These are phyloP conservation scores for Staurois parvus DNA, from an alignment of 2,797 vertebrate species.

Conservation along the genomic window DNA sequence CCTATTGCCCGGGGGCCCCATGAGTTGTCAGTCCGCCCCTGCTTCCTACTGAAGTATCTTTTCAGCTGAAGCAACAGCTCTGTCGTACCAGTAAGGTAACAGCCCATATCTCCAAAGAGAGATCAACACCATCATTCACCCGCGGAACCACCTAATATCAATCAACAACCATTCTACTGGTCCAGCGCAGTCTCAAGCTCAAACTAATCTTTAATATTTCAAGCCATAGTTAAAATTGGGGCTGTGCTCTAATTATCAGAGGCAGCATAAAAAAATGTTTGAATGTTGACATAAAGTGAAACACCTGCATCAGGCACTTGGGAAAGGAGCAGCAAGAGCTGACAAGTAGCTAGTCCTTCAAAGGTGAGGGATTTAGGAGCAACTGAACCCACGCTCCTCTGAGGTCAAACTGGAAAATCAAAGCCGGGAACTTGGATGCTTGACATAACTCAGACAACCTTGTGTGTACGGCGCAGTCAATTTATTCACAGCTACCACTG, in stretches of 20 bases:
- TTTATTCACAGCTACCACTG: slow-evolving; percentile 14
- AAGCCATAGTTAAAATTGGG: neutral
- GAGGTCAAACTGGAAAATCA: slow-evolving; percentile 51
- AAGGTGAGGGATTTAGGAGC: slow-evolving; percentile 48
- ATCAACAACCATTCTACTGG: too few relatives aligned
- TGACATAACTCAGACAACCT: slow-evolving; percentile 24
- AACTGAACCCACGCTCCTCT: slow-evolving; percentile 30
- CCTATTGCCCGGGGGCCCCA: too few relatives aligned
- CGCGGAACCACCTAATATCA: too few relatives aligned
- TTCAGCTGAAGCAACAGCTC: too few relatives aligned
- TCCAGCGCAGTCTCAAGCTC: too few relatives aligned
- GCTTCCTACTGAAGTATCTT: too few relatives aligned
- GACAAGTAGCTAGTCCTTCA: slow-evolving; percentile 32
- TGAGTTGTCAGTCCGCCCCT: too few relatives aligned
- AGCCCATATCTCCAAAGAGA: too few relatives aligned
- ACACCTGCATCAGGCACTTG: slow-evolving; percentile 42
- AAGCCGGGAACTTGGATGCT: slow-evolving; percentile 33
- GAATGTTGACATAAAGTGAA: slow-evolving; percentile 16
- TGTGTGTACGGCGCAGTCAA: neutral
- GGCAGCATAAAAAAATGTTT: neutral
- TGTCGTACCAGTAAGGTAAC: too few relatives aligned
- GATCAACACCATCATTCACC: too few relatives aligned
- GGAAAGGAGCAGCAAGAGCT: slow-evolving; percentile 24
- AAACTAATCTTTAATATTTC: too few relatives aligned
- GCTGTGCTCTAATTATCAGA: neutral